These are phyloP conservation scores for Dermatemys mawii DNA, from an alignment of 2,113 vertebrate genomes.

Conservation along the genomic window DNA sequence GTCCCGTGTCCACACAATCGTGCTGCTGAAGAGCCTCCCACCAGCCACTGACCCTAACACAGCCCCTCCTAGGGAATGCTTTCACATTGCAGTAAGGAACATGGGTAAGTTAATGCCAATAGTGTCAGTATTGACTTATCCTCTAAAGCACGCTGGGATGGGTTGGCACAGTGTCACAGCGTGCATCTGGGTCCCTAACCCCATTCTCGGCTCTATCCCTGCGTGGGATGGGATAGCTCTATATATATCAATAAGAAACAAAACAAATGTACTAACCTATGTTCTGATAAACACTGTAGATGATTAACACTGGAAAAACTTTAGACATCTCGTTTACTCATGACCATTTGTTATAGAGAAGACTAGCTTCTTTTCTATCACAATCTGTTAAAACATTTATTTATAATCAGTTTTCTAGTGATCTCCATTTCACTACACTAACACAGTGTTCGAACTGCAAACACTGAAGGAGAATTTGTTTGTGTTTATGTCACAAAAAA, in stretches of 20 bases:
- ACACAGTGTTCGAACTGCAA: neutral
- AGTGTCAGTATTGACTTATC: neutral
- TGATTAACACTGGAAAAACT: neutral
- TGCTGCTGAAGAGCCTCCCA: neutral
- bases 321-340: neutral
- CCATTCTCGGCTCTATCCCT: neutral
- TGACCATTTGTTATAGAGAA: neutral
- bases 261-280: neutral
- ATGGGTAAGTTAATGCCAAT: neutral
- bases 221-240: rapidly evolving
- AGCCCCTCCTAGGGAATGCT: neutral
- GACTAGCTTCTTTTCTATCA: neutral
- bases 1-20: neutral
- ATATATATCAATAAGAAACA: rapidly evolving
- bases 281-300: rapidly evolving
- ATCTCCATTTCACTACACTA: neutral
- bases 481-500: neutral
- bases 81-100: neutral
- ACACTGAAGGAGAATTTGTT: rapidly evolving
- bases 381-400: neutral
- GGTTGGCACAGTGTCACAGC: neutral
- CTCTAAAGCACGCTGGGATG: neutral
- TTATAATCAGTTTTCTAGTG: rapidly evolving
- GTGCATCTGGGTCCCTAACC: neutral
- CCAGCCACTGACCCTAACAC: neutral